Conservation (phyloP, 2,888 invertebrate species). For the Sialis fuliginosa region DNA sequence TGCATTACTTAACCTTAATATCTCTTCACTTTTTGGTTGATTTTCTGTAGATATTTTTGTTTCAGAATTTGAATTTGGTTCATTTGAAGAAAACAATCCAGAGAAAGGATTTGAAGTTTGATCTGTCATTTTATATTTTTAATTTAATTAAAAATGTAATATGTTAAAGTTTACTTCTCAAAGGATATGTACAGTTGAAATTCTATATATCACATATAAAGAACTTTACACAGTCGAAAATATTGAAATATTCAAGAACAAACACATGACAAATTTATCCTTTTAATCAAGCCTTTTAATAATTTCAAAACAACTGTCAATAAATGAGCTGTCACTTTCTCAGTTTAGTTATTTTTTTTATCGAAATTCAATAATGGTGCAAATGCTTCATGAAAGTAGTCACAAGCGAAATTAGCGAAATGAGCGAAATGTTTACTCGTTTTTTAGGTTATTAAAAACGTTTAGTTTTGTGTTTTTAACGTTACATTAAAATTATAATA, state of each 20-base stretch:
- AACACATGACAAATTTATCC: neutral
- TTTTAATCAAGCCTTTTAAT: too few species aligned
- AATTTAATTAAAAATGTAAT: neutral
- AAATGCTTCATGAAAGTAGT: too few species aligned
- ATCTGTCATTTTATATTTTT: neutral
- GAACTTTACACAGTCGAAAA: neutral
- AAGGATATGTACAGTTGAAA: neutral
- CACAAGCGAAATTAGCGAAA: too few species aligned
- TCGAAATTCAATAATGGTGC: too few species aligned
- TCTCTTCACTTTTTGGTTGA: slow-evolving; percentile 12
- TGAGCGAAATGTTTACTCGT: too few species aligned
- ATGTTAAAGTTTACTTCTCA: neutral
- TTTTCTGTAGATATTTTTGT: neutral
- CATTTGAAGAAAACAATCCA: slow-evolving; percentile 20
- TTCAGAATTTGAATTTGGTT: slow-evolving; percentile 15
- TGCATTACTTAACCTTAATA: slow-evolving; percentile 29
- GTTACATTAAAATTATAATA: too few species aligned
- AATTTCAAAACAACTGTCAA: too few species aligned
- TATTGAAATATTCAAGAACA: neutral
- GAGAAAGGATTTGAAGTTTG: slow-evolving; percentile 22
- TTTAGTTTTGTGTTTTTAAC: too few species aligned
- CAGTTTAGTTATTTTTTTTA: too few species aligned
- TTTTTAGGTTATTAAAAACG: too few species aligned
- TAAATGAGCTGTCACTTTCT: too few species aligned
- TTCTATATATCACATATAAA: neutral